Evolutionary conservation across 2,797 vertebrate species (phyloP).

Genomic region (Hybognathus amarus): DNA sequence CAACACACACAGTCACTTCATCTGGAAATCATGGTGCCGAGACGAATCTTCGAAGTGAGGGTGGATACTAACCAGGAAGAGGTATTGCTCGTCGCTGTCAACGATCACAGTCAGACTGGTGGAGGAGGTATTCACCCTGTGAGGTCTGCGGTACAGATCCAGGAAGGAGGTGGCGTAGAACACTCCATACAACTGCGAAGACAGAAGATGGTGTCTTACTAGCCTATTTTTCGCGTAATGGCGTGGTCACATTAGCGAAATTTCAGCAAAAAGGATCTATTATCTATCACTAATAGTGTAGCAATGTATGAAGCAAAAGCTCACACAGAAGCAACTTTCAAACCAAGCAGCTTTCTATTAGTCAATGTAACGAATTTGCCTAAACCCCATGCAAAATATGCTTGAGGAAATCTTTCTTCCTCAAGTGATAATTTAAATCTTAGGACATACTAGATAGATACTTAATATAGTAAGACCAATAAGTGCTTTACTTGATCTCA

Average conservation of each 20-base stretch:
- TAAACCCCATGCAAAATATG: neutral
- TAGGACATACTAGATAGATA: neutral
- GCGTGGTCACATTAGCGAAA: neutral
- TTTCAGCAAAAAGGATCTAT: neutral
- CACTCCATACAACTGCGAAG: constrained; percentile 85
- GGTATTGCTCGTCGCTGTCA: constrained; percentile 89
- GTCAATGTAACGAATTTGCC: neutral
- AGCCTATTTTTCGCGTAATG: neutral
- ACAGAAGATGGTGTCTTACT: constrained; percentile 15
- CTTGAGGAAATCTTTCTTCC: neutral
- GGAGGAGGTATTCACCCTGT: constrained; percentile 70
- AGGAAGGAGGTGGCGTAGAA: constrained; percentile 95
- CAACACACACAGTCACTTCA: neutral
- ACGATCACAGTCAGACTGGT: constrained; percentile 83
- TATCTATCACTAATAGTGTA: neutral
- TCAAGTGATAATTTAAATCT: neutral
- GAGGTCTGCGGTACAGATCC: constrained; percentile 87
- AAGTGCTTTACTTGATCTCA: neutral
- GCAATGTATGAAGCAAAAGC: neutral
- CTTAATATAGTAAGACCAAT: neutral
- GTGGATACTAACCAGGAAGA: constrained; percentile 89
- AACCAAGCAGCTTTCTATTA: neutral
- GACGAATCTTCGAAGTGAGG: neutral
- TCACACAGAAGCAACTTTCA: neutral
- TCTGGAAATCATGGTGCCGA: neutral